Percentiles rank a stretch among this genome's conserved stretches.
phyloP scores from a whole-genome alignment of 2,797 vertebrate genomes.

The Sebastes hopkinsi region DNA sequence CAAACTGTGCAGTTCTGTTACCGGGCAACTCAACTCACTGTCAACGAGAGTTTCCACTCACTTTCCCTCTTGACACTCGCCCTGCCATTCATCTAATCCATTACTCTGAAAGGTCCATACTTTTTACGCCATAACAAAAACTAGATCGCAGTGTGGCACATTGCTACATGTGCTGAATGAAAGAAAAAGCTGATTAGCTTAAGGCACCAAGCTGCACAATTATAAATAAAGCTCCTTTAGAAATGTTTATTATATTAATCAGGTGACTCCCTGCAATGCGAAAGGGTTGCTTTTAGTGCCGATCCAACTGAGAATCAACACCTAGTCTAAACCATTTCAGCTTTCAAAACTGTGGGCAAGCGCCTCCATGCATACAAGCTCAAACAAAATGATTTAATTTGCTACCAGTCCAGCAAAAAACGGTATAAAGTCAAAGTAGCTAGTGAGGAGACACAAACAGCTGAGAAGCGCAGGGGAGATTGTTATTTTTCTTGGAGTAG shows the following conservation, averaged over 20 bases:
- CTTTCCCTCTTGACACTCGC: background rate
- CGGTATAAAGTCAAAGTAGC: background rate
- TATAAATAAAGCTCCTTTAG: background rate
- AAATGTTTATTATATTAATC: background rate
- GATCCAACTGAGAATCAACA: background rate
- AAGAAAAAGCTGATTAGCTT: background rate
- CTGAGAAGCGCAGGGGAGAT: background rate
- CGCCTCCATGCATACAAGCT: background rate
- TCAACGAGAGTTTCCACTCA: background rate
- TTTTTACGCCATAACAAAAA: background rate
- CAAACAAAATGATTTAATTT: background rate
- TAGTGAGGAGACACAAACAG: background rate
- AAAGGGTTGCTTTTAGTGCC: background rate
- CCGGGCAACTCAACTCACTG: conserved; percentile 2
- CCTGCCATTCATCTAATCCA: background rate
- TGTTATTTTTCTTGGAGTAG: background rate
- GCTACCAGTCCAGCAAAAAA: background rate
- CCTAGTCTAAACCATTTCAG: background rate
- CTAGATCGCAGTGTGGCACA: background rate
- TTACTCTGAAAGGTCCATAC: background rate
- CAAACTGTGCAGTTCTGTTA: conserved; percentile 10
- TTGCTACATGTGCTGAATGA: background rate
- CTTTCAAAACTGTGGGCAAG: background rate
- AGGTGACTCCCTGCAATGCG: background rate
- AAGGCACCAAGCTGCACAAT: background rate